phyloP scores from a whole-genome alignment of 2,113 vertebrate genomes.

The Salminus brasiliensis region DNA sequence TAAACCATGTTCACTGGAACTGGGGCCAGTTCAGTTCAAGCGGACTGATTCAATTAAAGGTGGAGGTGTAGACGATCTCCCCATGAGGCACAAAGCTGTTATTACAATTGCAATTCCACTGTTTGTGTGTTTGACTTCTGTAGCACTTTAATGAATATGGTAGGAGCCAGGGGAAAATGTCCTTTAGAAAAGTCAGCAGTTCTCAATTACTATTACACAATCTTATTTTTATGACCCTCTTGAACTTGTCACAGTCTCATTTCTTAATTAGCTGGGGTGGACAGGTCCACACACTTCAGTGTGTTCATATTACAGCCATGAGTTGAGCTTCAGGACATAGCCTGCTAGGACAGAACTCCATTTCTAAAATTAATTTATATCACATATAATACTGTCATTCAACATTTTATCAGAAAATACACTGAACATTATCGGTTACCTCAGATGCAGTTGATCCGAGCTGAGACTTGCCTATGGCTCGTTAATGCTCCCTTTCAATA shows the following conservation, averaged over 20 bases:
- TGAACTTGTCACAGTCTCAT: not conserved
- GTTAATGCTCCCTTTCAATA: too few relatives aligned
- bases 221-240: not conserved
- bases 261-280: not conserved
- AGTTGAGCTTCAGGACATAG: too few relatives aligned
- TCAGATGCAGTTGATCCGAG: too few relatives aligned
- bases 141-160: not conserved
- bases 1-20: too few relatives aligned
- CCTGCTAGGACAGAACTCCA: too few relatives aligned
- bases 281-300: too few relatives aligned
- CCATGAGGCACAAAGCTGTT: not conserved
- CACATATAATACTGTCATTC: too few relatives aligned
- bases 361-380: too few relatives aligned
- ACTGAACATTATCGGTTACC: too few relatives aligned
- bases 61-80: not conserved
- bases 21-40: not conserved
- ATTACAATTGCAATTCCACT: not conserved
- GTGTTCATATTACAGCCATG: too few relatives aligned
- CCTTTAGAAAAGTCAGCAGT: not conserved
- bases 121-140: not conserved
- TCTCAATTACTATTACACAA: not conserved
- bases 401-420: too few relatives aligned
- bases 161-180: not conserved
- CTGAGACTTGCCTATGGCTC: too few relatives aligned
- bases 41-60: not conserved